A percentile compares a stretch with the other conserved stretches of the same genome.
Evolutionary conservation across 2,797 vertebrate species (phyloP).

Genomic region (Pseudochirops corinnae): DNA sequence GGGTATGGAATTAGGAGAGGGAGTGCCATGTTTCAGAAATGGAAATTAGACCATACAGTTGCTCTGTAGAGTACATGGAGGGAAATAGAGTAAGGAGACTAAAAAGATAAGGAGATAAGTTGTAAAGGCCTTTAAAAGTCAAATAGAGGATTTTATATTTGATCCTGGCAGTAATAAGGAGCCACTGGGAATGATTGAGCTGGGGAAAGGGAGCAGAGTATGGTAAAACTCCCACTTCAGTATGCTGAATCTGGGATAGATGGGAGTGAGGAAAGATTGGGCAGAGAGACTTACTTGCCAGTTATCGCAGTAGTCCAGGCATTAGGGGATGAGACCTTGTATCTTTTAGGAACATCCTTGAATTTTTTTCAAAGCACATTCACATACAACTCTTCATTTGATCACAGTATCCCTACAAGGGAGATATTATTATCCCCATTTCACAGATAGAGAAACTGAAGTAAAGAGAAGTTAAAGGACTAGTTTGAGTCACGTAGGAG

Average conservation of each 20-base stretch:
- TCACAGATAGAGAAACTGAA: background rate
- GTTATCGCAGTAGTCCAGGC: background rate
- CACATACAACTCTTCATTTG: constrained; percentile 5
- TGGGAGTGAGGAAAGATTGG: background rate
- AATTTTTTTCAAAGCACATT: constrained; percentile 24
- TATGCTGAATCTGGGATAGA: background rate
- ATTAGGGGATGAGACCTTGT: background rate
- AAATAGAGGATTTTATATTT: background rate
- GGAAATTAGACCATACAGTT: background rate
- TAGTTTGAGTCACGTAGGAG: constrained; percentile 7
- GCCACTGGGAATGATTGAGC: background rate
- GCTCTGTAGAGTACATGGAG: background rate
- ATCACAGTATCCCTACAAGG: background rate
- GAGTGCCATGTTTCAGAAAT: background rate
- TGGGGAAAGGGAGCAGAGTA: background rate
- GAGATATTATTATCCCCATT: background rate
- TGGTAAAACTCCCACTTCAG: background rate
- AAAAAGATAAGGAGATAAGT: background rate
- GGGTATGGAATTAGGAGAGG: background rate
- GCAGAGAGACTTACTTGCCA: background rate
- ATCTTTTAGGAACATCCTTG: background rate
- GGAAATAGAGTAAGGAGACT: background rate
- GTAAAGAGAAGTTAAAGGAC: background rate
- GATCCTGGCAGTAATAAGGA: background rate
- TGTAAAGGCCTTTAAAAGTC: background rate